Evolutionary conservation across 2,113 vertebrate species (phyloP).

Genomic region (Lagopus leucura): DNA sequence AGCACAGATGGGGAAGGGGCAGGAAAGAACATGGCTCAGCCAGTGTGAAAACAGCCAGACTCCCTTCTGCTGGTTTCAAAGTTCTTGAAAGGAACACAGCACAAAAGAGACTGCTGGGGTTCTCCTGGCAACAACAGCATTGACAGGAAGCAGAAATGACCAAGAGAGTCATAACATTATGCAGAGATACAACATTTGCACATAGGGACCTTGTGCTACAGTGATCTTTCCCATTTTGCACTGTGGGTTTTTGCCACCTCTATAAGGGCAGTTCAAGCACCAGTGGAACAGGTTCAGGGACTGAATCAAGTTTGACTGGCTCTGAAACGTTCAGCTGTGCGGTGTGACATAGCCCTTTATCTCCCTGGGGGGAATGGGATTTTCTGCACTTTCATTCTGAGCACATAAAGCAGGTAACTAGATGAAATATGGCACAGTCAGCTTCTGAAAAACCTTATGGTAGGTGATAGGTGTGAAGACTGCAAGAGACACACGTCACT

Average conservation of each 20-base stretch:
- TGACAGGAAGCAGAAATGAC: background rate
- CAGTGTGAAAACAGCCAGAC: background rate
- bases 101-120: background rate
- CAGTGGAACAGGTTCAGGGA: background rate
- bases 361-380: background rate
- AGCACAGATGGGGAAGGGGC: background rate
- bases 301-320: background rate
- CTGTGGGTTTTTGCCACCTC: background rate
- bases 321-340: background rate
- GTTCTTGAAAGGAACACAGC: background rate
- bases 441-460: background rate
- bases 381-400: background rate
- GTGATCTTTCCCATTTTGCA: rapidly evolving
- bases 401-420: background rate
- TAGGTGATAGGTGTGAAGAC: background rate
- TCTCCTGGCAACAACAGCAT: background rate
- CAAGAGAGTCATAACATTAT: background rate
- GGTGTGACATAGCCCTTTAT: background rate
- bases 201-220: background rate
- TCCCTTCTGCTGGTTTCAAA: background rate
- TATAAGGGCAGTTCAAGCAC: background rate
- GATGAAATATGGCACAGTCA: background rate
- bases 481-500: background rate
- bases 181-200: background rate
- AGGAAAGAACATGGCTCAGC: background rate